These are phyloP conservation scores for Pempheris klunzingeri DNA, from an alignment of 2,797 vertebrate species.

Conservation along the genomic window DNA sequence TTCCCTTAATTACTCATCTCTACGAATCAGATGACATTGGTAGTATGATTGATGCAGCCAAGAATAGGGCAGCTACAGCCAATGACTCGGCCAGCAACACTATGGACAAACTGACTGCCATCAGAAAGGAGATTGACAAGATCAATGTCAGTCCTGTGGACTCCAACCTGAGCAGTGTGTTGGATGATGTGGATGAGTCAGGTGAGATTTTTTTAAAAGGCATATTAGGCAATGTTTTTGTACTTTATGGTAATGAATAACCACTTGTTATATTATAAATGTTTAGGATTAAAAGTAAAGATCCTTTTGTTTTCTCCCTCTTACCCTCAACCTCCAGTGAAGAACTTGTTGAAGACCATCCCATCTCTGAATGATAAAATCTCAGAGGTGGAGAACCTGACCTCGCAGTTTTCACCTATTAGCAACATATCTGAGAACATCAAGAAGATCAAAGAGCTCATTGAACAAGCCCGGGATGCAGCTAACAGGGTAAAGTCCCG, in stretches of 20 bases:
- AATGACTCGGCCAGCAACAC: conserved; percentile 81
- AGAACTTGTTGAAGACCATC: conserved; percentile 89
- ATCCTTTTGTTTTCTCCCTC: not conserved
- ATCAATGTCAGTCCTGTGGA: conserved; percentile 74
- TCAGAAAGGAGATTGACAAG: conserved; percentile 87
- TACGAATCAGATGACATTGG: conserved; percentile 84
- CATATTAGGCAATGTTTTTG: not conserved
- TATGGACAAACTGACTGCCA: conserved; percentile 85
- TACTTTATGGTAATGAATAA: not conserved
- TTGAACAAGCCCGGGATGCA: conserved; percentile 93
- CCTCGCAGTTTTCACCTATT: conserved; percentile 85
- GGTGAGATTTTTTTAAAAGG: conserved; percentile 75
- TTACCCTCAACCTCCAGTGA: conserved; percentile 82
- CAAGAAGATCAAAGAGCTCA: conserved; percentile 93
- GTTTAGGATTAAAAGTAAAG: not conserved
- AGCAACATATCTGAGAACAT: conserved; percentile 93
- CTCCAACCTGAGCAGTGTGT: conserved; percentile 82
- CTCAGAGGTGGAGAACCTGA: conserved; percentile 90
- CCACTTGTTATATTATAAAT: not conserved
- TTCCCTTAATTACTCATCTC: conserved; percentile 4
- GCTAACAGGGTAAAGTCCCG: conserved; percentile 92
- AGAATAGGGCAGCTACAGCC: conserved; percentile 83
- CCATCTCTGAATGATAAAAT: conserved; percentile 89
- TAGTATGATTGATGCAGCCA: conserved; percentile 85
- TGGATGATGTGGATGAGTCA: conserved; percentile 89